These are phyloP conservation scores for Tryphoninae sp. DNA, from an alignment of 2,888 invertebrate genomes.

Conservation along the genomic window DNA sequence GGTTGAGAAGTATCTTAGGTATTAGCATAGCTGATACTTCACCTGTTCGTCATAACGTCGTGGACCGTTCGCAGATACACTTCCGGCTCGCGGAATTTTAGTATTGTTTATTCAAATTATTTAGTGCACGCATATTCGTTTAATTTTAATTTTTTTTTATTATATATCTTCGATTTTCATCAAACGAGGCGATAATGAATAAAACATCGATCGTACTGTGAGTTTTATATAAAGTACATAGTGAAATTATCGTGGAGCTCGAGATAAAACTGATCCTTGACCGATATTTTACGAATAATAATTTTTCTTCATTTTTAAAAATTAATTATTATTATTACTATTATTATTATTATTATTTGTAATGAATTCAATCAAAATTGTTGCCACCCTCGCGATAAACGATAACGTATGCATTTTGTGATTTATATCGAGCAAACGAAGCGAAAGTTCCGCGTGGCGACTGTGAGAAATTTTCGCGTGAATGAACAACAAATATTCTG, in stretches of 20 bases:
- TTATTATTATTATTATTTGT: neutral
- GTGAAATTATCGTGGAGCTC: neutral
- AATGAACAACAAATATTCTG: conserved; percentile 26
- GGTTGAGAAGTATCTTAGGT: conserved; percentile 56
- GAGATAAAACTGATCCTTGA: conserved; percentile 10
- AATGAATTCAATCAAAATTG: neutral
- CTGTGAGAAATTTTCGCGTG: neutral
- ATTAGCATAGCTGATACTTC: conserved; percentile 62
- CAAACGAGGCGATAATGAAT: conserved; percentile 29
- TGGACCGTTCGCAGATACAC: conserved; percentile 54
- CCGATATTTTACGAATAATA: neutral
- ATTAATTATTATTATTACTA: neutral
- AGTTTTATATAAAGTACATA: conserved; percentile 8
- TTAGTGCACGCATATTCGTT: neutral
- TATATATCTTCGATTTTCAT: neutral
- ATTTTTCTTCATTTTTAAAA: neutral
- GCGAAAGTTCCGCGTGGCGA: neutral
- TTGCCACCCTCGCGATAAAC: neutral
- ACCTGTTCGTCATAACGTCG: conserved; percentile 59
- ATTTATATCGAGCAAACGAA: too few species aligned
- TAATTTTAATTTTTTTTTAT: neutral
- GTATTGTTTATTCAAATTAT: conserved; percentile 6
- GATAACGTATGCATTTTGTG: neutral
- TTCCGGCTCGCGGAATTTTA: conserved; percentile 36
- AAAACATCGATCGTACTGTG: conserved; percentile 31